Evolutionary conservation across 1,140 invertebrate genomes (phyloP).

Genomic region (Agrypnia vestita): DNA sequence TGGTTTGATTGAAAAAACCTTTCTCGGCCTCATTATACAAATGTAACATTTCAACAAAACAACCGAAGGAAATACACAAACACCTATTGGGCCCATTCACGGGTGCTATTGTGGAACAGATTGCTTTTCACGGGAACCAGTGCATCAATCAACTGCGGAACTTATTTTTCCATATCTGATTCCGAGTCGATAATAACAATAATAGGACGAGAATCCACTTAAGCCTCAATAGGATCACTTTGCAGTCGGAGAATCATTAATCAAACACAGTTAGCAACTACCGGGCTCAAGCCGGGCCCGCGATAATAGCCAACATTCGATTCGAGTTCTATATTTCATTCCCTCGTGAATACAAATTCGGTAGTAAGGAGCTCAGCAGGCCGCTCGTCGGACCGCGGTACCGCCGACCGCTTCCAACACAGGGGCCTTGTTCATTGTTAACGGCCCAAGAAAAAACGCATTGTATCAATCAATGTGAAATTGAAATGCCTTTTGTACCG

Average conservation of each 20-base stretch:
- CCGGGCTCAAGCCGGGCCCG: slow-evolving; percentile 43
- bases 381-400: background rate
- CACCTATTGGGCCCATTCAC: slow-evolving; percentile 29
- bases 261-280: slow-evolving; percentile 58
- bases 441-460: slow-evolving; percentile 39
- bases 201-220: slow-evolving; percentile 59
- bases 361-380: slow-evolving; percentile 47
- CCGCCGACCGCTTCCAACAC: background rate
- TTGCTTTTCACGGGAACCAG: slow-evolving; percentile 51
- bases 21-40: slow-evolving; percentile 12
- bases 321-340: slow-evolving; percentile 55
- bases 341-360: slow-evolving; percentile 45
- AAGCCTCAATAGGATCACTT: slow-evolving; percentile 59
- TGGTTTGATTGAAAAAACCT: slow-evolving; percentile 17
- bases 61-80: slow-evolving; percentile 35
- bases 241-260: slow-evolving; percentile 54
- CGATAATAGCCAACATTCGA: slow-evolving; percentile 40
- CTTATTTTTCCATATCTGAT: slow-evolving; percentile 54
- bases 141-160: slow-evolving; percentile 58
- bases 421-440: slow-evolving; percentile 44
- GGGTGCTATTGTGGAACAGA: slow-evolving; percentile 39
- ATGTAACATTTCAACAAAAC: slow-evolving; percentile 41
- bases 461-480: slow-evolving; percentile 60
- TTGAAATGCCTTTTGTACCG: slow-evolving; percentile 60
- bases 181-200: slow-evolving; percentile 57